A percentile compares a stretch with the other conserved stretches of the same genome.
Evolutionary conservation across 2,888 invertebrate species (phyloP).

Genomic region (Lasius fuliginosus): DNA sequence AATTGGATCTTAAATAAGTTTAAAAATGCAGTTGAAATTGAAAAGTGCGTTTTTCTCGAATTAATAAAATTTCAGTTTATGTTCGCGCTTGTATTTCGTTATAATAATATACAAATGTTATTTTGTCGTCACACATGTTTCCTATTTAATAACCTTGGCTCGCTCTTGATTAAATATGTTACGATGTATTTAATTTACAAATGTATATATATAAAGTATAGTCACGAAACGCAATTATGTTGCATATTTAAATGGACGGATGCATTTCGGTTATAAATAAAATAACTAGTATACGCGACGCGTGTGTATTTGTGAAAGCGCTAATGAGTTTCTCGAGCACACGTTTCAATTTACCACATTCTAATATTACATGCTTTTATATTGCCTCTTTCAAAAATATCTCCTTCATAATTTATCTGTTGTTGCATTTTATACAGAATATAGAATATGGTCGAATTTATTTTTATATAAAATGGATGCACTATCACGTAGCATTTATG

Average conservation of each 20-base stretch:
- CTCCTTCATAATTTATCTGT: constrained; percentile 8
- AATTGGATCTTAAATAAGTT: background rate
- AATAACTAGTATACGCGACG: constrained; percentile 15
- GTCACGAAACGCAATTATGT: background rate
- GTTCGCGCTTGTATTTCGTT: background rate
- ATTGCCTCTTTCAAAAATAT: constrained; percentile 3
- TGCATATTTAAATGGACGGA: constrained; percentile 21
- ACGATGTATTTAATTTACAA: constrained; percentile 19
- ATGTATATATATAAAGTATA: constrained; percentile 5
- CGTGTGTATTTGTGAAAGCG: constrained; percentile 20
- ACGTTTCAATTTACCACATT: constrained; percentile 29
- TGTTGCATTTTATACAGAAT: background rate
- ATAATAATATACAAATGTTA: constrained; percentile 22
- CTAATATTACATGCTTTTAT: constrained; percentile 23
- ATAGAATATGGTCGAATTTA: constrained; percentile 1
- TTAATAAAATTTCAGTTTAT: constrained; percentile 14
- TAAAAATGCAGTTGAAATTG: background rate
- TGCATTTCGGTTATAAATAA: constrained; percentile 34
- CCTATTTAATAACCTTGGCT: constrained; percentile 35
- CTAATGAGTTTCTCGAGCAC: constrained; percentile 17
- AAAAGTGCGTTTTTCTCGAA: background rate
- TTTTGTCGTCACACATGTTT: background rate
- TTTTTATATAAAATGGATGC: background rate
- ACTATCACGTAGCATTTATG: background rate
- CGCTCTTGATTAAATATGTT: constrained; percentile 33